phyloP scores from a whole-genome alignment of 2,113 vertebrate species.

The Leucopsar rothschildi region DNA sequence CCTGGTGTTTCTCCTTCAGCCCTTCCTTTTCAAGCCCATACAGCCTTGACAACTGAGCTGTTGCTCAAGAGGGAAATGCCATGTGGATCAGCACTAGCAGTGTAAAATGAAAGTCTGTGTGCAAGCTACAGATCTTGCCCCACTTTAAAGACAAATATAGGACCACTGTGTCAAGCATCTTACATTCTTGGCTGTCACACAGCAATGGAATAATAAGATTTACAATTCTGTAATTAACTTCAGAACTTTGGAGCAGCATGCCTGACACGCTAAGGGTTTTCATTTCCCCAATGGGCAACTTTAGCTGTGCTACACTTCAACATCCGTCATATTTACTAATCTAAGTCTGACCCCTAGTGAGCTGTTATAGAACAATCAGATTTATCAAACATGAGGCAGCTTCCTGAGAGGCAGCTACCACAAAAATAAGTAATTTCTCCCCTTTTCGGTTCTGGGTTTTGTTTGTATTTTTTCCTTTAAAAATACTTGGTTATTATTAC shows the following conservation, averaged over 20 bases:
- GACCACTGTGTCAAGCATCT: not conserved
- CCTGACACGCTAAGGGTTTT: not conserved
- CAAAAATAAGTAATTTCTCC: not conserved
- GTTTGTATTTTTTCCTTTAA: not conserved
- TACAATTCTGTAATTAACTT: not conserved
- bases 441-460: not conserved
- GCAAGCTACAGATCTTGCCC: not conserved
- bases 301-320: rapidly evolving
- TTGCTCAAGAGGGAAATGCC: not conserved
- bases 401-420: not conserved
- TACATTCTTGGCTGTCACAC: not conserved
- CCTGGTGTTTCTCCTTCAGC: not conserved
- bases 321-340: not conserved
- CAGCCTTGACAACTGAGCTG: not conserved
- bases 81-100: not conserved
- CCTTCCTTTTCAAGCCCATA: not conserved
- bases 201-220: not conserved
- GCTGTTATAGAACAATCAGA: slow-evolving; percentile 23
- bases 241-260: not conserved
- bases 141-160: not conserved
- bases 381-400: not conserved
- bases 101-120: not conserved
- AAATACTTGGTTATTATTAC: not conserved
- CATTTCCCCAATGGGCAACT: not conserved
- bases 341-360: slow-evolving; percentile 63